Percentiles rank a stretch among this genome's conserved stretches.
These are phyloP conservation scores for Netelia melanura DNA, from an alignment of 2,888 invertebrate genomes.

Conservation along the genomic window DNA sequence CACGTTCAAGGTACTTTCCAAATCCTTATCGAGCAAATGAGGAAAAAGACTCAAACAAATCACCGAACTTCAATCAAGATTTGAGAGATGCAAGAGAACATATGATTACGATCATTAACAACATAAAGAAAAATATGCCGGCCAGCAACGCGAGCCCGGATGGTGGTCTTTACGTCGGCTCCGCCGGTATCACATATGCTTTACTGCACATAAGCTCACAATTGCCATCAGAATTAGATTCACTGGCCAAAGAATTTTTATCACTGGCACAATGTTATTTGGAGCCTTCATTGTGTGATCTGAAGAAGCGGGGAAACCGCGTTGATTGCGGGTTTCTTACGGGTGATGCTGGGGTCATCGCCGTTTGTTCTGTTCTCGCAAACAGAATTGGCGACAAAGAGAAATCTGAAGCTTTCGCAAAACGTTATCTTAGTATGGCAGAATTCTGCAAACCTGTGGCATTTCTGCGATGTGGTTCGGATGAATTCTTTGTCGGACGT, in stretches of 20 bases:
- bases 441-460: conserved; percentile 85
- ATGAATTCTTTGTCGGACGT: conserved; percentile 94
- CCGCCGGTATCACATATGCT: conserved; percentile 73
- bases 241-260: conserved; percentile 54
- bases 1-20: conserved; percentile 64
- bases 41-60: not conserved
- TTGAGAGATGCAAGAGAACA: conserved; percentile 52
- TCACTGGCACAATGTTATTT: conserved; percentile 69
- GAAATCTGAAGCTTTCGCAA: conserved; percentile 78
- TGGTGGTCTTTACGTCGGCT: conserved; percentile 72
- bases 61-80: conserved; percentile 50
- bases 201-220: conserved; percentile 67
- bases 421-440: conserved; percentile 84
- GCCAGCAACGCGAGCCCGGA: conserved; percentile 87
- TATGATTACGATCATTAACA: conserved; percentile 71
- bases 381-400: conserved; percentile 85
- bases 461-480: conserved; percentile 90
- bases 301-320: conserved; percentile 54
- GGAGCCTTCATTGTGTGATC: conserved; percentile 61
- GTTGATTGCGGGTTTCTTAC: conserved; percentile 68
- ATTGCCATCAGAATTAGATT: conserved; percentile 46
- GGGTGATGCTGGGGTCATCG: conserved; percentile 89
- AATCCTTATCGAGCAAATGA: conserved; percentile 55
- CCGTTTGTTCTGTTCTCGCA: conserved; percentile 89
- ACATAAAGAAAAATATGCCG: conserved; percentile 80